phyloP scores from a whole-genome alignment of 2,888 invertebrate species.

The Calameuta filiformis region DNA sequence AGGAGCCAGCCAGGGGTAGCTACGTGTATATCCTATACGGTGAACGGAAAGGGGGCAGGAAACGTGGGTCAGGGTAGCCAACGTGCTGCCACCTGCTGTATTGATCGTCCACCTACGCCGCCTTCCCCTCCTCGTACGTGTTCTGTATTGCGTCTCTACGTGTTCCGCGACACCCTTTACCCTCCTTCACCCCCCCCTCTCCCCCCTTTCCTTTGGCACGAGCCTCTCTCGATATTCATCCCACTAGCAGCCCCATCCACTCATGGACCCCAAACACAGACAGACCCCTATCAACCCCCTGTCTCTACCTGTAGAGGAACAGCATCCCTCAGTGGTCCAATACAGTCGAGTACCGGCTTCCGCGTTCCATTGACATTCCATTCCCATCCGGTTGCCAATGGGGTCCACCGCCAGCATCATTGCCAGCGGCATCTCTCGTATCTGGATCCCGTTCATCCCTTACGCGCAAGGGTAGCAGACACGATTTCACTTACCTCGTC shows the following conservation, averaged over 20 bases:
- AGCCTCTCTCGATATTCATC: neutral
- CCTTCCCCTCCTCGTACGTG: neutral
- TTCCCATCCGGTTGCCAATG: neutral
- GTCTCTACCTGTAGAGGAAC: neutral
- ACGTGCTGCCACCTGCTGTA: slow-evolving; percentile 62
- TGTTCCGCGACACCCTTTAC: neutral
- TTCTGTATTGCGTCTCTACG: no score
- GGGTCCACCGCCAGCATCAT: neutral
- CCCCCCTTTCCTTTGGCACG: neutral
- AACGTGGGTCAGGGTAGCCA: slow-evolving; percentile 52
- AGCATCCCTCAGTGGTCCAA: neutral
- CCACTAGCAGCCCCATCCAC: neutral
- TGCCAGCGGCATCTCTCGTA: neutral
- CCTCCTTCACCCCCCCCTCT: no score
- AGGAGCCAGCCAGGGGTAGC: neutral
- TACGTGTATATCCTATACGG: neutral
- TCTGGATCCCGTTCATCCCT: neutral
- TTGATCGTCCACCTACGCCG: slow-evolving; percentile 56
- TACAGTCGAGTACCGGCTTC: neutral
- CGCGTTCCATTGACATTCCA: neutral
- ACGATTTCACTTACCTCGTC: neutral
- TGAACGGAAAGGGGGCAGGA: slow-evolving; percentile 42
- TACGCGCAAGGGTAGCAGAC: neutral
- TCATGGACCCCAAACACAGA: neutral
- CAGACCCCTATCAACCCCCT: neutral